A percentile compares a stretch with the other conserved stretches of the same genome.
Evolutionary conservation across 2,888 invertebrate species (phyloP).

Genomic region (Spicauda simplicius): DNA sequence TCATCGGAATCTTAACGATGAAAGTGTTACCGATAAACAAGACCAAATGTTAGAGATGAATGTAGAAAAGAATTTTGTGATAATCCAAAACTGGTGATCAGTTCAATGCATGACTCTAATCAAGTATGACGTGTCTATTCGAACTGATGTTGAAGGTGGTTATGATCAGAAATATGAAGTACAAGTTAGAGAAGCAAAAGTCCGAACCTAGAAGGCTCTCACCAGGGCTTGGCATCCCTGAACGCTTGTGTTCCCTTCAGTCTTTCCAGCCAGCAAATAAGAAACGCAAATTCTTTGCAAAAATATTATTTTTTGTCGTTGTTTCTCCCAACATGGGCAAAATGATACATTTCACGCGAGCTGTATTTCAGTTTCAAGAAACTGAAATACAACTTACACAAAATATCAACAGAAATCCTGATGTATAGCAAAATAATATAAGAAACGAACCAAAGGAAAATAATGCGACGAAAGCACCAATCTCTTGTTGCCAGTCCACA

Average conservation of each 20-base stretch:
- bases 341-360: constrained; percentile 48
- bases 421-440: constrained; percentile 52
- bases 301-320: constrained; percentile 75
- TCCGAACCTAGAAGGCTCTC: constrained; percentile 85
- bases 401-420: constrained; percentile 20
- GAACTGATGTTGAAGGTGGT: constrained; percentile 42
- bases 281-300: constrained; percentile 82
- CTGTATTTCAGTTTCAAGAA: constrained; percentile 48
- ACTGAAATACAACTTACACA: constrained; percentile 34
- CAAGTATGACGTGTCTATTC: constrained; percentile 53
- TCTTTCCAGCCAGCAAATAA: constrained; percentile 84
- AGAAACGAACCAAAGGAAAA: constrained; percentile 48
- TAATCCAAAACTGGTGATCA: constrained; percentile 42
- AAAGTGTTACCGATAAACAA: constrained; percentile 42
- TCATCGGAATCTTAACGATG: constrained; percentile 52
- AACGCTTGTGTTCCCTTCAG: constrained; percentile 83
- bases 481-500: constrained; percentile 28
- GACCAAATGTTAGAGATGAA: constrained; percentile 47
- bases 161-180: constrained; percentile 60
- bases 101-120: constrained; percentile 48
- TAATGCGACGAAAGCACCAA: constrained; percentile 59
- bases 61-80: constrained; percentile 46
- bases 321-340: constrained; percentile 34
- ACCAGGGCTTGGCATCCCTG: constrained; percentile 85
- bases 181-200: constrained; percentile 77